phyloP scores from a whole-genome alignment of 1,140 invertebrate species.

The Chionoecetes opilio region DNA sequence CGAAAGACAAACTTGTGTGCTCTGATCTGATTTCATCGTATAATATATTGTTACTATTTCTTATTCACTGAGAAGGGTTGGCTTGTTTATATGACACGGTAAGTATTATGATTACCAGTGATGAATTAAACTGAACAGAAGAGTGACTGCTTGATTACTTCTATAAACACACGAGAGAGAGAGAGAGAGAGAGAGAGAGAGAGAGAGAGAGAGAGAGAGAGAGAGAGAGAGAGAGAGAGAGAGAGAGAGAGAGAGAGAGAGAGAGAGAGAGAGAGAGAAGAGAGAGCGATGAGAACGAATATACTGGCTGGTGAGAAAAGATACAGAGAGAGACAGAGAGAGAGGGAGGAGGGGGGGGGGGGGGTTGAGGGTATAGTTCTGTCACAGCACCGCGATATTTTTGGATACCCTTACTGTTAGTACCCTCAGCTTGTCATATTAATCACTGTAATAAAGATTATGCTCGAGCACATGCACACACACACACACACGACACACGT shows the following conservation, averaged over 20 bases:
- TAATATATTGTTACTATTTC: too few relatives aligned
- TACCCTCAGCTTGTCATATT: background rate
- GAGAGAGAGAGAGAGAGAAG: background rate
- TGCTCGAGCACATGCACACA: background rate
- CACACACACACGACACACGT: too few relatives aligned
- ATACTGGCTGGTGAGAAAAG: background rate
- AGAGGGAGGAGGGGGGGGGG: background rate
- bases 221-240: constrained; percentile 5
- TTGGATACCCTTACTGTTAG: background rate
- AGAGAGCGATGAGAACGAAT: background rate
- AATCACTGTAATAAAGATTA: background rate
- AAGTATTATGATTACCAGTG: too few relatives aligned
- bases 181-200: too few relatives aligned
- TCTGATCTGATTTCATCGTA: too few relatives aligned
- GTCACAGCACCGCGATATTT: background rate
- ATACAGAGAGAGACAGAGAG: background rate
- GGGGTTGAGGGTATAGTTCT: background rate
- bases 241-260: constrained; percentile 8
- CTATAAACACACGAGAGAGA: too few relatives aligned
- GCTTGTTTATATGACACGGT: too few relatives aligned
- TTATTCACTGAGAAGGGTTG: too few relatives aligned
- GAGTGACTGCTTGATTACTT: too few relatives aligned
- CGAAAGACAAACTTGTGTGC: too few relatives aligned
- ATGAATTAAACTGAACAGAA: too few relatives aligned
- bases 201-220: background rate